phyloP scores from a whole-genome alignment of 2,888 invertebrate species.

The Xestia xanthographa region DNA sequence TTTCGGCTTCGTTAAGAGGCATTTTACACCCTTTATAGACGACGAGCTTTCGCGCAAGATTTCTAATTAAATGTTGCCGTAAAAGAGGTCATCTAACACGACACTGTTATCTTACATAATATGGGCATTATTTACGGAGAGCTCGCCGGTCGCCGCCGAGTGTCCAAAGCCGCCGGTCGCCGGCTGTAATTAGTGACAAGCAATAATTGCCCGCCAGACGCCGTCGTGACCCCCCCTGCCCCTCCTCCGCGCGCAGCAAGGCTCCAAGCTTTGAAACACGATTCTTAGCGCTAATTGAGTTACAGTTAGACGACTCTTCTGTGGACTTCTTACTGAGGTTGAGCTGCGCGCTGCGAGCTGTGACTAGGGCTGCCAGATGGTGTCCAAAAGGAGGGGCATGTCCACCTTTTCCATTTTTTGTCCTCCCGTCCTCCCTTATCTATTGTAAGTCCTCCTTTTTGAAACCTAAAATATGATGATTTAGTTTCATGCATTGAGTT shows the following conservation, averaged over 20 bases:
- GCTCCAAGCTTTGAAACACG: conserved; percentile 52
- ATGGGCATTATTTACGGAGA: neutral
- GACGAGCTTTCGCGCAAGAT: neutral
- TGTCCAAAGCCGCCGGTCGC: conserved; percentile 6
- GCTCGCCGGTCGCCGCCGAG: neutral
- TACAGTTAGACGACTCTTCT: conserved; percentile 48
- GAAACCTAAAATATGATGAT: too few relatives aligned
- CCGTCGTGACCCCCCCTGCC: too few relatives aligned
- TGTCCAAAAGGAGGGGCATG: too few relatives aligned
- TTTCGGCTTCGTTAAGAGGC: too few relatives aligned
- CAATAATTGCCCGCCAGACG: conserved; percentile 42
- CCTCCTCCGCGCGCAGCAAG: neutral
- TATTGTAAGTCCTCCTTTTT: too few relatives aligned
- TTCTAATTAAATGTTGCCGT: neutral
- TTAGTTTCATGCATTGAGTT: too few relatives aligned
- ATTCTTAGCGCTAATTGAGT: conserved; percentile 57
- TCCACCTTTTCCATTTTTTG: too few relatives aligned
- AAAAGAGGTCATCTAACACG: neutral
- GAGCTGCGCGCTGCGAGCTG: conserved; percentile 10
- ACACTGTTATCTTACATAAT: conserved; percentile 18
- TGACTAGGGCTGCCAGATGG: too few relatives aligned
- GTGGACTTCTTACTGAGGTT: conserved; percentile 32
- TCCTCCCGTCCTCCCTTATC: too few relatives aligned
- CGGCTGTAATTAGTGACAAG: conserved; percentile 50
- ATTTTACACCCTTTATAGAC: too few relatives aligned